Conservation (phyloP, 2,888 invertebrate species). For the Sussaba pulchella region DNA sequence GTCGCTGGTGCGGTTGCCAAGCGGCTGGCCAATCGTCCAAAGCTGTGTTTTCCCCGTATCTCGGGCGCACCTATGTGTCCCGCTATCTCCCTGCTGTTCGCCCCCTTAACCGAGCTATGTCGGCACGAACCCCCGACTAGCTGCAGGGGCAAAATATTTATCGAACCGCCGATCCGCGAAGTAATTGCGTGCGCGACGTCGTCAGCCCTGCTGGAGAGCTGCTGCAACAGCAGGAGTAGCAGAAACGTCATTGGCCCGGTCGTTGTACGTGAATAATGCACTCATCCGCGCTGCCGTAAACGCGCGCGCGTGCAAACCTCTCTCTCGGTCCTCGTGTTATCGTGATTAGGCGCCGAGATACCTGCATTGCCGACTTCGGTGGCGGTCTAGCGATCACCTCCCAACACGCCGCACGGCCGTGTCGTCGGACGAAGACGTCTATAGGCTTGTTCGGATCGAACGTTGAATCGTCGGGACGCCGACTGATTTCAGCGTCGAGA, state of each 20-base stretch:
- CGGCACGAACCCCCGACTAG: conserved; percentile 49
- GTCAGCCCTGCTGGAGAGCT: conserved; percentile 69
- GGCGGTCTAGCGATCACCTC: conserved; percentile 31
- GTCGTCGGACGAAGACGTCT: too few relatives aligned
- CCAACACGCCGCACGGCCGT: neutral
- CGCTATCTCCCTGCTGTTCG: conserved; percentile 39
- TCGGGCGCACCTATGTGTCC: conserved; percentile 13
- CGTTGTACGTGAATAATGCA: conserved; percentile 61
- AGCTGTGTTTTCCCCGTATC: conserved; percentile 23
- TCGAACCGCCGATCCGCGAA: conserved; percentile 73
- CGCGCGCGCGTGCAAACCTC: conserved; percentile 8
- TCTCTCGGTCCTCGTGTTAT: conserved; percentile 31
- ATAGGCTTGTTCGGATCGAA: too few relatives aligned
- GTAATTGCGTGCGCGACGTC: conserved; percentile 78
- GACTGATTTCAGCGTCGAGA: conserved; percentile 30
- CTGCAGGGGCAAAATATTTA: conserved; percentile 75
- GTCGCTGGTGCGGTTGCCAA: conserved; percentile 24
- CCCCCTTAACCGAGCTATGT: conserved; percentile 67
- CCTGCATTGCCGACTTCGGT: conserved; percentile 52
- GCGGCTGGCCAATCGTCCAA: conserved; percentile 3
- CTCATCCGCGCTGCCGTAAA: conserved; percentile 43
- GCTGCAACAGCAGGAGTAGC: conserved; percentile 25
- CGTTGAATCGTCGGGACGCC: conserved; percentile 30
- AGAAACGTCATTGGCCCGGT: conserved; percentile 57
- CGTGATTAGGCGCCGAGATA: conserved; percentile 72